phyloP scores from a whole-genome alignment of 2,888 invertebrate species.

The Exocentrus adspersus region DNA sequence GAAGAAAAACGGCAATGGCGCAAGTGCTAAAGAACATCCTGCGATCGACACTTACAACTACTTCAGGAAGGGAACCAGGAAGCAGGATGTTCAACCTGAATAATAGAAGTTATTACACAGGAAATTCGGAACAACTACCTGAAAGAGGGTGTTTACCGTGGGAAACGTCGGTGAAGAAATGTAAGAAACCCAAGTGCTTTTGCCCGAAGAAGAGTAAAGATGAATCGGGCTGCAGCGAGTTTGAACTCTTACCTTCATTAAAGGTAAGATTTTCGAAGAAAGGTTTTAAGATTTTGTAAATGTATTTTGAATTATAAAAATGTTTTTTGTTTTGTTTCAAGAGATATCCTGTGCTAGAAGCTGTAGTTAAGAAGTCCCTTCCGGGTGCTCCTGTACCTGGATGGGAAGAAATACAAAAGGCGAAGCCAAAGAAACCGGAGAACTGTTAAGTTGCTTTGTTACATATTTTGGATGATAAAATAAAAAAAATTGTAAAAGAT shows the following conservation, averaged over 20 bases:
- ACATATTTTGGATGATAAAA: constrained; percentile 23
- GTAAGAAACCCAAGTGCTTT: neutral
- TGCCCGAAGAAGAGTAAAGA: neutral
- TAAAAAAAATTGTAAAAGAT: neutral
- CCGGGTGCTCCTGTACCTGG: constrained; percentile 45
- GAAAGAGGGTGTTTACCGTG: constrained; percentile 45
- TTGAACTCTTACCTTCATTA: no score
- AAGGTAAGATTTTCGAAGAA: no score
- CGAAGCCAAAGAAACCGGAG: constrained; percentile 5
- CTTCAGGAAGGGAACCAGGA: constrained; percentile 43
- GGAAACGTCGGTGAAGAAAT: constrained; percentile 34
- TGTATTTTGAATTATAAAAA: no score
- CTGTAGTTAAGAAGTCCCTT: constrained; percentile 40
- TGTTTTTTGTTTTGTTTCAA: constrained; percentile 29
- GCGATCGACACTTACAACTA: constrained; percentile 46
- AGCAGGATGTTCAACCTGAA: constrained; percentile 23
- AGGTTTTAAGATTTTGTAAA: no score
- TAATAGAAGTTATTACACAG: neutral
- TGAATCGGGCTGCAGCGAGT: no score
- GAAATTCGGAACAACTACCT: neutral
- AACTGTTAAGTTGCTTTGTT: constrained; percentile 20
- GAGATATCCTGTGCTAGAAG: constrained; percentile 46
- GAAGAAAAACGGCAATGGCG: constrained; percentile 30
- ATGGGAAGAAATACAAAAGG: constrained; percentile 32
- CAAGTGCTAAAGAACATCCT: constrained; percentile 24